phyloP scores from a whole-genome alignment of 1,140 invertebrate genomes.

The Lineus longissimus region DNA sequence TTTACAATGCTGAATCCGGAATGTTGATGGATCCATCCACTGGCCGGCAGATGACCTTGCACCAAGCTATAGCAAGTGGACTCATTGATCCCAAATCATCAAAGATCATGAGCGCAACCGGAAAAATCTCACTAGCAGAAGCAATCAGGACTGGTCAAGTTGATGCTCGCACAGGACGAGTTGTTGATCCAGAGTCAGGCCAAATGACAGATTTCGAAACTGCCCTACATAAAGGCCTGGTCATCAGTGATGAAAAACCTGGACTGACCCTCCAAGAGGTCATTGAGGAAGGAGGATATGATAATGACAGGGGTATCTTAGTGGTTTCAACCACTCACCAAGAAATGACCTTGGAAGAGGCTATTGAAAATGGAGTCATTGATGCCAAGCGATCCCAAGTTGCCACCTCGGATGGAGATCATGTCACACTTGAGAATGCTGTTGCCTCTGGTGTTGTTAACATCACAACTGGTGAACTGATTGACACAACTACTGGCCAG shows the following conservation, averaged over 20 bases:
- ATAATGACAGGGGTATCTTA: neutral
- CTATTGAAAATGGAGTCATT: conserved; percentile 19
- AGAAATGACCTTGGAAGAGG: conserved; percentile 18
- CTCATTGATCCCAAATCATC: conserved; percentile 36
- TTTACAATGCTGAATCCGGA: conserved; percentile 68
- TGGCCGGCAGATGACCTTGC: conserved; percentile 43
- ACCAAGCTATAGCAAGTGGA: conserved; percentile 66
- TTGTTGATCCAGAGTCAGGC: conserved; percentile 61
- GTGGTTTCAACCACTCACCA: conserved; percentile 10
- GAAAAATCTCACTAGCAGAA: conserved; percentile 27
- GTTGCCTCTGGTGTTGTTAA: neutral
- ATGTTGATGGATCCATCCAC: conserved; percentile 69
- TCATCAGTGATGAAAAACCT: neutral
- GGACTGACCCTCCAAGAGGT: neutral
- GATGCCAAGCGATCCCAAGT: conserved; percentile 5
- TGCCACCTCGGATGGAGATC: neutral
- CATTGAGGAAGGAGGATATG: neutral
- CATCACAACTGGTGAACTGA: neutral
- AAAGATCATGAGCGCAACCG: neutral
- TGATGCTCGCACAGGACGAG: conserved; percentile 30
- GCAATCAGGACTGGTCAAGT: conserved; percentile 31
- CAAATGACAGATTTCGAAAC: conserved; percentile 28
- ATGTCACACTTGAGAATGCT: neutral
- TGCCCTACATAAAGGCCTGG: conserved; percentile 27
- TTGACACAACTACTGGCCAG: neutral